Percentiles rank a stretch among this genome's conserved stretches.
Evolutionary conservation across 2,888 invertebrate genomes (phyloP).

Genomic region (Hirtodrosophila confusa): DNA sequence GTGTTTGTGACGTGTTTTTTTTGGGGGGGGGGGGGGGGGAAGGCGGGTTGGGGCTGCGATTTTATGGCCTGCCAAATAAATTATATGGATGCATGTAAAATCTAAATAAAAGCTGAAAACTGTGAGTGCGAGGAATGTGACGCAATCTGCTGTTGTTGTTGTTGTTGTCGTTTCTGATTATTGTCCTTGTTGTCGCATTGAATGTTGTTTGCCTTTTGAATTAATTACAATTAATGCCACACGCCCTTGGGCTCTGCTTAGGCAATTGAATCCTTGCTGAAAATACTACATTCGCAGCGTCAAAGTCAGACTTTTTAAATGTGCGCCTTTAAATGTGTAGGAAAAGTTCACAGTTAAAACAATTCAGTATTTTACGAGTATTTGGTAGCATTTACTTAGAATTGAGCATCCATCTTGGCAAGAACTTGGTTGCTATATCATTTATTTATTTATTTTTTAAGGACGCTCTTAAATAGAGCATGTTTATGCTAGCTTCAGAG

Average conservation of each 20-base stretch:
- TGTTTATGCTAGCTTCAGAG: no score
- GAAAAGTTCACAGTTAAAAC: no score
- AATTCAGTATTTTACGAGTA: no score
- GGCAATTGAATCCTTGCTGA: not conserved
- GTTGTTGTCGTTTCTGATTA: conserved; percentile 2
- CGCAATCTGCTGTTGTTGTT: conserved; percentile 19
- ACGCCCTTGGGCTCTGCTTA: not conserved
- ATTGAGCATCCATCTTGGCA: no score
- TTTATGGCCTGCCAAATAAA: conserved; percentile 64
- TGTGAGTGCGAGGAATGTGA: conserved; percentile 17
- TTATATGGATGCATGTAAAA: conserved; percentile 42
- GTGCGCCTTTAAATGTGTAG: no score
- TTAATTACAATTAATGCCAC: conserved; percentile 44
- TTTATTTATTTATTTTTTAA: no score
- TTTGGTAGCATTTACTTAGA: no score
- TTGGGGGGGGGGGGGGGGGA: no score
- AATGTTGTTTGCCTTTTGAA: conserved; percentile 41
- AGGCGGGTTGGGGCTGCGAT: conserved; percentile 42
- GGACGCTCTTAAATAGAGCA: no score
- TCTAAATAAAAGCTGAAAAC: conserved; percentile 44
- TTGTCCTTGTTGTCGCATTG: conserved; percentile 6
- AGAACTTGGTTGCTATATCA: no score
- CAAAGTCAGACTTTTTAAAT: no score
- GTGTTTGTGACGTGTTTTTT: conserved; percentile 11
- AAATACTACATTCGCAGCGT: no score